Conservation (phyloP, 2,113 vertebrate genomes). For the Pygoscelis adeliae region DNA sequence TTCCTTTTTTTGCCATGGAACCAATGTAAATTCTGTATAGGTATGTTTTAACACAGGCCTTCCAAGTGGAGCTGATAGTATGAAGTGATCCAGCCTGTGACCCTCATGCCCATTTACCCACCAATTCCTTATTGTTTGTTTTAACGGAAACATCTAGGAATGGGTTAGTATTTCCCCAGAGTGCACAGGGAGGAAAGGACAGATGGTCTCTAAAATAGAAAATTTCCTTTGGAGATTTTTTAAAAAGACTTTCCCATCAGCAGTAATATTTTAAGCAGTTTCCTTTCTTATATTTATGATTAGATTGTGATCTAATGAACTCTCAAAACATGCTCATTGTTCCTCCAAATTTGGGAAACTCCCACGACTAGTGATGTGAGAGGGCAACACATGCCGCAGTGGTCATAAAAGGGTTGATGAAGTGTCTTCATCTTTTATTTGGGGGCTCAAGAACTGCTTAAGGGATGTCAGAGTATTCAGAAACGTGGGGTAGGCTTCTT, state of each 20-base stretch:
- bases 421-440: background rate
- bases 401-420: background rate
- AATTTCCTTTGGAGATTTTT: slow-evolving; percentile 45
- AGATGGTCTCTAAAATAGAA: slow-evolving; percentile 26
- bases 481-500: background rate
- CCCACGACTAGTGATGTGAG: background rate
- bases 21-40: background rate
- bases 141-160: background rate
- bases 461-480: background rate
- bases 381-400: background rate
- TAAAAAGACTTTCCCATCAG: slow-evolving; percentile 32
- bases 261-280: slow-evolving; percentile 37
- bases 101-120: background rate
- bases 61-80: background rate
- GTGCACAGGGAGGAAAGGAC: background rate
- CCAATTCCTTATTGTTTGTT: background rate
- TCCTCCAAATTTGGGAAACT: background rate
- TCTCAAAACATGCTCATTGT: slow-evolving; percentile 9
- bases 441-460: background rate
- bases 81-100: background rate
- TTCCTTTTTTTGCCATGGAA: background rate
- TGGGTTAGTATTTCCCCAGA: slow-evolving; percentile 26
- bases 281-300: slow-evolving; percentile 37
- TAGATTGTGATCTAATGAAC: slow-evolving; percentile 18
- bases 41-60: background rate